Conservation (phyloP, 2,113 vertebrate genomes). For the Channa maculata region DNA sequence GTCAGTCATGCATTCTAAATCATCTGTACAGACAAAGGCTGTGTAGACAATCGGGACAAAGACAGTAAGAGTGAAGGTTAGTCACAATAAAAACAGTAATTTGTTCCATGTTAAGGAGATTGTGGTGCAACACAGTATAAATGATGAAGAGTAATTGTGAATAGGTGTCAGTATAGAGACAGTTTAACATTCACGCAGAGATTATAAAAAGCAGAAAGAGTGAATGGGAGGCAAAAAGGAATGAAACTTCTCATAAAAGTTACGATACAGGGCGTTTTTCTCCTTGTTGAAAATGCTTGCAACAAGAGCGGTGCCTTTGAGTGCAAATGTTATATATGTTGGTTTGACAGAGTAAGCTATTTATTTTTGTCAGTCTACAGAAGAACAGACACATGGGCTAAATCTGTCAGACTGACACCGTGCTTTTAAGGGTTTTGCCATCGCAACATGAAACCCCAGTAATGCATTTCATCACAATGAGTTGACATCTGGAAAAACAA, state of each 20-base stretch:
- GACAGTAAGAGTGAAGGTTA: not conserved
- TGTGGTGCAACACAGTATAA: not conserved
- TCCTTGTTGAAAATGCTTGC: not conserved
- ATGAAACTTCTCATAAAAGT: not conserved
- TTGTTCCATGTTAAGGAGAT: too few species aligned
- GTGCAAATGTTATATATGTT: not conserved
- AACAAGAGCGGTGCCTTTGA: not conserved
- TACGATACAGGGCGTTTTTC: not conserved
- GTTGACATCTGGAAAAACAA: too few species aligned
- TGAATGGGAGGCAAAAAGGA: not conserved
- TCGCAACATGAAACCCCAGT: not conserved
- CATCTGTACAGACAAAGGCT: not conserved
- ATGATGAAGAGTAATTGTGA: not conserved
- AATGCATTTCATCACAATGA: not conserved
- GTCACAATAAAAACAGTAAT: not conserved
- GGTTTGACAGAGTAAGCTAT: not conserved
- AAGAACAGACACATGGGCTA: not conserved
- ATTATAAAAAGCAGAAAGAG: not conserved
- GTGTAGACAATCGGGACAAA: not conserved
- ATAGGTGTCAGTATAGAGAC: too few species aligned
- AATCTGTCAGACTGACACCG: not conserved
- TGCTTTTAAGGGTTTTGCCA: not conserved
- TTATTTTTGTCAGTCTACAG: not conserved
- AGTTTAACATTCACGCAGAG: too few species aligned
- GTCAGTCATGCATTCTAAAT: conserved; percentile 33